These are phyloP conservation scores for Folsomia manolachei DNA, from an alignment of 2,888 invertebrate species.

Conservation along the genomic window DNA sequence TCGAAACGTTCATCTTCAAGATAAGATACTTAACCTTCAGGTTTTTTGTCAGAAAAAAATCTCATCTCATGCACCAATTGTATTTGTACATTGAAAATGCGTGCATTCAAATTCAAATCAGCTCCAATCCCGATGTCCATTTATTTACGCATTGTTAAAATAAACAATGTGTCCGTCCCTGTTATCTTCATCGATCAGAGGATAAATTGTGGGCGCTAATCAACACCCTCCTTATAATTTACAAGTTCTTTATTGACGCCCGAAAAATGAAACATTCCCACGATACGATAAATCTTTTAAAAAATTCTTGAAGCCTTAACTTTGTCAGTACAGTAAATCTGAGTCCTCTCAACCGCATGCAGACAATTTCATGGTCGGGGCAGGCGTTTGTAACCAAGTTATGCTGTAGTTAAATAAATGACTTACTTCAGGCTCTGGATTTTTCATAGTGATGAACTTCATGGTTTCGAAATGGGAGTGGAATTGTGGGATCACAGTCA, in stretches of 20 bases:
- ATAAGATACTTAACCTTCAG: no score
- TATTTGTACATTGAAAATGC: no score
- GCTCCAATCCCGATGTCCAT: no score
- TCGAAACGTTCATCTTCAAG: no score
- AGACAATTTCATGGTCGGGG: neutral
- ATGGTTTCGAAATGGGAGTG: slow-evolving; percentile 51
- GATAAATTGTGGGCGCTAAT: neutral
- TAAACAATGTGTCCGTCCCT: neutral
- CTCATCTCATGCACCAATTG: no score
- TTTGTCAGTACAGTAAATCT: no score
- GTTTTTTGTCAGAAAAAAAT: no score
- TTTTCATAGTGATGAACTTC: slow-evolving; percentile 50
- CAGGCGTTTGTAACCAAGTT: neutral
- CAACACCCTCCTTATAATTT: neutral
- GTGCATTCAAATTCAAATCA: no score
- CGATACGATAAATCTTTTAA: no score
- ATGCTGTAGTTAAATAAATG: neutral
- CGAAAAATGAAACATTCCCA: neutral
- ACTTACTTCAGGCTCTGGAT: slow-evolving; percentile 47
- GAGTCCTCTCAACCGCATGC: no score
- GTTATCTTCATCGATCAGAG: neutral
- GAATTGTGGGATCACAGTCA: slow-evolving; percentile 50
- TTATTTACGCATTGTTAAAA: neutral
- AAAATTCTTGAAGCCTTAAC: no score
- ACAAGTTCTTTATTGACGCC: no score